A percentile compares a stretch with the other conserved stretches of the same genome.
Conservation (phyloP, 2,888 invertebrate species). For the Ischnura elegans region DNA sequence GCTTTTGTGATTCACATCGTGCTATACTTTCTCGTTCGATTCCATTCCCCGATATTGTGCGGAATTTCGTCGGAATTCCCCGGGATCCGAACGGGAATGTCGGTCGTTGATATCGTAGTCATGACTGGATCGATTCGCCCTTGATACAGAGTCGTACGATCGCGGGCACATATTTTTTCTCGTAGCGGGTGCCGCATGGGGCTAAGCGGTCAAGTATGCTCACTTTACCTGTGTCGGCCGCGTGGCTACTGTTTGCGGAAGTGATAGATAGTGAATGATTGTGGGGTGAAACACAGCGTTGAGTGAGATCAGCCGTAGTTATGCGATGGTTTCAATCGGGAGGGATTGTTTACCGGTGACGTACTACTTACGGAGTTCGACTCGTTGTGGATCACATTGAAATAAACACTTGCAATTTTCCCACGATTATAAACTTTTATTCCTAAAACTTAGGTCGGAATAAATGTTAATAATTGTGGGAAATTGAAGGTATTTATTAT, state of each 20-base stretch:
- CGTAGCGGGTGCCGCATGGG: neutral
- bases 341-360: neutral
- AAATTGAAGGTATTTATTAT: too few relatives aligned
- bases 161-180: neutral
- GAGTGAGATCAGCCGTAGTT: neutral
- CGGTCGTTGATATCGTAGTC: neutral
- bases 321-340: neutral
- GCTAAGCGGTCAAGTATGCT: neutral
- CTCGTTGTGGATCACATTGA: too few relatives aligned
- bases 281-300: neutral
- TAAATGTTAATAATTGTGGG: too few relatives aligned
- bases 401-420: too few relatives aligned
- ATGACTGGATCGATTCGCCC: neutral
- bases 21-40: too few relatives aligned
- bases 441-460: too few relatives aligned
- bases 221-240: neutral
- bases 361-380: too few relatives aligned
- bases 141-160: neutral
- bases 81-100: neutral
- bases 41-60: neutral
- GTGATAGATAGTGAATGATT: neutral
- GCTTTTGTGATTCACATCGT: neutral
- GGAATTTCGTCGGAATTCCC: neutral
- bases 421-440: too few relatives aligned
- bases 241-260: conserved; percentile 20